These are phyloP conservation scores for Pica pica DNA, from an alignment of 2,113 vertebrate genomes.

Conservation along the genomic window DNA sequence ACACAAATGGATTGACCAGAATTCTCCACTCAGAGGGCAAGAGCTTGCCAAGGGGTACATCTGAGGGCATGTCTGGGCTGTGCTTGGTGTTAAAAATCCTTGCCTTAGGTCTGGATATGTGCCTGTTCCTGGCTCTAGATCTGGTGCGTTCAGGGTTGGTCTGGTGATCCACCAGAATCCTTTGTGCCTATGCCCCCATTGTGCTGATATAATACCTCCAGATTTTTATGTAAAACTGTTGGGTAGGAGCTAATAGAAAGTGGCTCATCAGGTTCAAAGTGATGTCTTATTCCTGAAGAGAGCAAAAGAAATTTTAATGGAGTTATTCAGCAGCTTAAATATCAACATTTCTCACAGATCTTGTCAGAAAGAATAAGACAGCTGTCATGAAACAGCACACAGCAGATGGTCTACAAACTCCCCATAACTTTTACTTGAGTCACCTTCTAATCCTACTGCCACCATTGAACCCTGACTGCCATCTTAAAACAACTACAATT, in stretches of 20 bases:
- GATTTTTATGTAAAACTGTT: neutral
- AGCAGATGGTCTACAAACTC: neutral
- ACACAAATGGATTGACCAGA: neutral
- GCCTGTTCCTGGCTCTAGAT: neutral
- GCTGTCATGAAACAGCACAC: neutral
- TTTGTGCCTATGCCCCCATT: rapidly evolving
- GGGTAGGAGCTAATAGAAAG: neutral
- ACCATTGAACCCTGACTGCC: neutral
- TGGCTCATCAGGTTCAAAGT: neutral
- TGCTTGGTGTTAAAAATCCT: neutral
- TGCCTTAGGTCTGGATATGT: neutral
- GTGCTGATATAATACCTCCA: neutral
- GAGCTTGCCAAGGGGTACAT: neutral
- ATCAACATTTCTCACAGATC: neutral
- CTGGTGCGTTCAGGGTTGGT: neutral
- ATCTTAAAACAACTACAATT: neutral
- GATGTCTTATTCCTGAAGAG: neutral
- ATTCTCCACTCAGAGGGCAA: neutral
- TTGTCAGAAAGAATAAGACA: neutral
- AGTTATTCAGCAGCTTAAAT: neutral
- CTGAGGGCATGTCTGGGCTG: neutral
- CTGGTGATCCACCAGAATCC: neutral
- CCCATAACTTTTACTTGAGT: neutral
- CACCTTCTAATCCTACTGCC: neutral
- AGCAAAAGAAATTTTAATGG: neutral